phyloP scores from a whole-genome alignment of 2,888 invertebrate genomes.

The Drosophila nr. medialis region DNA sequence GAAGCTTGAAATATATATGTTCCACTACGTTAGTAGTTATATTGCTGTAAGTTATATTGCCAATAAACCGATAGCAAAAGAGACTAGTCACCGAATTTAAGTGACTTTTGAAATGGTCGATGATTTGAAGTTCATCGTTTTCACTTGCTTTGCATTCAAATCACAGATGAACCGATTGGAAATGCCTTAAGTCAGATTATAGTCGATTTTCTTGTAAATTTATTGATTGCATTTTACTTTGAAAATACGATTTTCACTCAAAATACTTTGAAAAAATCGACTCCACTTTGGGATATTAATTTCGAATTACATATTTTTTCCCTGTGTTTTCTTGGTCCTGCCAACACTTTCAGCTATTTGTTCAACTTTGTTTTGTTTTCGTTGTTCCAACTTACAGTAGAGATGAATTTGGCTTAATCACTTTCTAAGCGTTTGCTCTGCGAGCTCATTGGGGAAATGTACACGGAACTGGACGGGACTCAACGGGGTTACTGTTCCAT shows the following conservation, averaged over 20 bases:
- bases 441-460: conserved; percentile 13
- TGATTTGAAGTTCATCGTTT: background rate
- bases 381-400: background rate
- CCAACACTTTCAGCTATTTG: conserved; percentile 1
- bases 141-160: background rate
- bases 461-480: conserved; percentile 1
- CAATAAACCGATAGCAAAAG: background rate
- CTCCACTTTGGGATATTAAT: background rate
- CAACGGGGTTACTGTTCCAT: conserved; percentile 22
- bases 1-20: no score
- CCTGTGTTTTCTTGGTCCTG: background rate
- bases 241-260: background rate
- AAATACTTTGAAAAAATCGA: background rate
- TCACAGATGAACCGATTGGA: background rate
- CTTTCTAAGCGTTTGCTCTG: conserved; percentile 20
- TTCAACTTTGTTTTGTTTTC: background rate
- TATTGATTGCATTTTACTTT: background rate
- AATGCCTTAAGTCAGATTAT: background rate
- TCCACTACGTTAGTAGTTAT: no score
- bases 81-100: background rate
- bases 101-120: background rate
- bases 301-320: background rate
- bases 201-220: background rate
- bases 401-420: conserved; percentile 28
- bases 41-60: background rate